Conservation (phyloP, 2,797 vertebrate genomes). For the Peromyscus attwateri region DNA sequence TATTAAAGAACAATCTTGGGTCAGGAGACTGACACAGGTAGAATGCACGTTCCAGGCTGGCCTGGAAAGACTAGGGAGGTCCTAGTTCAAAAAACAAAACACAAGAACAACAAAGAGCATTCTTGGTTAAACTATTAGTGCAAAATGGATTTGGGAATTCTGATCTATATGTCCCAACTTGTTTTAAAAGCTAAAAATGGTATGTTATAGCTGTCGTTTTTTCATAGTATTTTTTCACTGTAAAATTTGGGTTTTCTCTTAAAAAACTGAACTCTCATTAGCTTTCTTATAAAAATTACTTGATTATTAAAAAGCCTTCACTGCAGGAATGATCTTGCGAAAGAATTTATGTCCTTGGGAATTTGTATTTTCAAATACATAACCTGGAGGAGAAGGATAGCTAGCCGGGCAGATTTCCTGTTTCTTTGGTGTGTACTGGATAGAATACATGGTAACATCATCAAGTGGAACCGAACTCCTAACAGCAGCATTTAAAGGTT, state of each 20-base stretch:
- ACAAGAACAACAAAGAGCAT: neutral
- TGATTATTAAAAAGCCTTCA: slow-evolving; percentile 46
- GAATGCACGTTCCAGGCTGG: neutral
- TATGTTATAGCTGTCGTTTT: neutral
- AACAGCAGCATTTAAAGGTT: slow-evolving; percentile 81
- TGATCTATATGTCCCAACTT: slow-evolving; percentile 37
- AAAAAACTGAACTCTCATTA: neutral
- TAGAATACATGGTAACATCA: slow-evolving; percentile 88
- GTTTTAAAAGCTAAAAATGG: neutral
- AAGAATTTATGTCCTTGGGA: slow-evolving; percentile 91
- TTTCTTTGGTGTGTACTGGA: slow-evolving; percentile 89
- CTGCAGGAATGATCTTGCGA: slow-evolving; percentile 82
- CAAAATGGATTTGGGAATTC: neutral
- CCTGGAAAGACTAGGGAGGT: neutral
- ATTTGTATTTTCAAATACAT: slow-evolving; percentile 88
- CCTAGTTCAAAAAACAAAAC: neutral
- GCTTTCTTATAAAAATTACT: slow-evolving; percentile 80
- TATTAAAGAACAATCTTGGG: neutral
- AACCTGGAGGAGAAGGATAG: slow-evolving; percentile 88
- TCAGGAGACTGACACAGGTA: neutral
- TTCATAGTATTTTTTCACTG: neutral
- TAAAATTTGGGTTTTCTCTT: neutral
- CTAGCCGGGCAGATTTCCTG: slow-evolving; percentile 88
- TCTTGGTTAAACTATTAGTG: slow-evolving; percentile 29
- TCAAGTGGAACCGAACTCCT: slow-evolving; percentile 86